These are phyloP conservation scores for Phenganax subtilis DNA, from an alignment of 92 coral and sea anemone genomes.

Conservation along the genomic window DNA sequence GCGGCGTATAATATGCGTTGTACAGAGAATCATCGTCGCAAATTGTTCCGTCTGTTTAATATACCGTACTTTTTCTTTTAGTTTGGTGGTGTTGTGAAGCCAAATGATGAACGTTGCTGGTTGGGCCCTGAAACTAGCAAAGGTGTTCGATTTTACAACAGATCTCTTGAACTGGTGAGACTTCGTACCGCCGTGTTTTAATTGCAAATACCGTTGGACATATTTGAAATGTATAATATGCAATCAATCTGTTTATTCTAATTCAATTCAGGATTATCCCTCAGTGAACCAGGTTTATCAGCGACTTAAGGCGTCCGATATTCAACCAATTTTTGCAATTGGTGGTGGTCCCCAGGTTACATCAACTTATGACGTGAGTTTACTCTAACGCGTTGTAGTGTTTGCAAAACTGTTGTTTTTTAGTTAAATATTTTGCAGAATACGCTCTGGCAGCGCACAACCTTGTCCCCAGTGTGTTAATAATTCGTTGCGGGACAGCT, in stretches of 20 bases:
- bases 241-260: neutral
- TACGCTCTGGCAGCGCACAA: too few relatives aligned
- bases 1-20: too few relatives aligned
- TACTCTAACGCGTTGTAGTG: neutral
- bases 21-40: too few relatives aligned
- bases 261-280: conserved; percentile 69
- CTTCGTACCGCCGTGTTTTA: neutral
- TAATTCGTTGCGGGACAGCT: too few relatives aligned
- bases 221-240: neutral
- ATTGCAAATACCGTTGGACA: neutral
- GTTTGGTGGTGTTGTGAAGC: conserved; percentile 84
- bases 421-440: too few relatives aligned
- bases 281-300: conserved; percentile 75
- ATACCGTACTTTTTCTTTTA: conserved; percentile 17
- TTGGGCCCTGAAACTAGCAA: neutral
- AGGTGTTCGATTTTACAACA: conserved; percentile 53
- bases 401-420: too few relatives aligned
- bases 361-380: conserved; percentile 55
- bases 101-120: conserved; percentile 77
- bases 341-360: conserved; percentile 17
- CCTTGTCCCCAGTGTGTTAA: too few relatives aligned
- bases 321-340: conserved; percentile 89
- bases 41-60: neutral
- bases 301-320: conserved; percentile 52
- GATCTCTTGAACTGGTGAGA: neutral